Evolutionary conservation across 2,113 vertebrate species (phyloP).

Genomic region (Pantherophis guttatus): DNA sequence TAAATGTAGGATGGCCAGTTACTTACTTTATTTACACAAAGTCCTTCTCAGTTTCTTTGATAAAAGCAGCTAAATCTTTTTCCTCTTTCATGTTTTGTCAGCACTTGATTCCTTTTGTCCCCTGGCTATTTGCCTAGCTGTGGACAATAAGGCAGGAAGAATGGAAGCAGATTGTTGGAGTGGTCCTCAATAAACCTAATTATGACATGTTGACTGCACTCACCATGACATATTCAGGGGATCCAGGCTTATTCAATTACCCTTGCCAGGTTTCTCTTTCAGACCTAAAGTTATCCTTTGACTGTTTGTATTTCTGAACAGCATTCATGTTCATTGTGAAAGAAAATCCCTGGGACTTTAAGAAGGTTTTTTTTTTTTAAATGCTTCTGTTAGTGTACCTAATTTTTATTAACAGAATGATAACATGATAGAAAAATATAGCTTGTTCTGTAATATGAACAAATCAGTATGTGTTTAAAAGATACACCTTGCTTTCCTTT

Average conservation of each 20-base stretch:
- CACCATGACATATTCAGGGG: conserved; percentile 99
- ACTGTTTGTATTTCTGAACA: conserved; percentile 99
- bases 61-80: conserved; percentile 99
- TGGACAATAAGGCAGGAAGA: conserved; percentile 91
- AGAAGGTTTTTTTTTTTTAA: conserved; percentile 73
- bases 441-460: conserved; percentile 84
- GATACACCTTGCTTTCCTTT: conserved; percentile 75
- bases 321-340: conserved; percentile 94
- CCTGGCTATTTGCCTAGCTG: conserved; percentile 98
- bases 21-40: conserved; percentile 99
- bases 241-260: conserved; percentile 99
- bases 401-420: conserved; percentile 98
- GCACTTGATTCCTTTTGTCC: conserved; percentile 99
- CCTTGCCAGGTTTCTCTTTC: conserved; percentile 98
- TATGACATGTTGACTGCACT: conserved; percentile 99
- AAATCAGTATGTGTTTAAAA: conserved; percentile 80
- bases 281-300: conserved; percentile 99
- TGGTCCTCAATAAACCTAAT: conserved; percentile 99
- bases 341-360: conserved; percentile 92
- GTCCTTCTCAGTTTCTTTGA: conserved; percentile 97
- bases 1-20: conserved; percentile 90
- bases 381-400: conserved; percentile 90
- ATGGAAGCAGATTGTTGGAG: conserved; percentile 99
- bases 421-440: conserved; percentile 86
- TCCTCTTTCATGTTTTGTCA: conserved; percentile 99